These are phyloP conservation scores for Cataglyphis livida DNA, from an alignment of 2,888 invertebrate genomes.

Conservation along the genomic window DNA sequence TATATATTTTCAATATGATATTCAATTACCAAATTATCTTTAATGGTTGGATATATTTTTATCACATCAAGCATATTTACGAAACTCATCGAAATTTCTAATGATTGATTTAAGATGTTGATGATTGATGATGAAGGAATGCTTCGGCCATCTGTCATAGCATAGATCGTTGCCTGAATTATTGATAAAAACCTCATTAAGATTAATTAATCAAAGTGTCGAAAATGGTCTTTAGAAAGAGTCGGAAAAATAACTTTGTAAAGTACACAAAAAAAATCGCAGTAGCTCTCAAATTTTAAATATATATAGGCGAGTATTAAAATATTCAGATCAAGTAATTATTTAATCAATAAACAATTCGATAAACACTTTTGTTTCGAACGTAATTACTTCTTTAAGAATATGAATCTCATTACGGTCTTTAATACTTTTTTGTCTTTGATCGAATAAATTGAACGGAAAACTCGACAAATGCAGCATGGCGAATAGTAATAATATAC, in stretches of 20 bases:
- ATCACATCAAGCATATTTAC: neutral
- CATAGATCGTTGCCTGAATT: neutral
- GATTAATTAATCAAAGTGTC: conserved; percentile 2
- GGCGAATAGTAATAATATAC: conserved; percentile 1
- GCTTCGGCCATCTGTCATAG: neutral
- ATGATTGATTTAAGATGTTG: neutral
- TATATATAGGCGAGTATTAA: conserved; percentile 42
- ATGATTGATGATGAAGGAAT: neutral
- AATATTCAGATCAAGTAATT: neutral
- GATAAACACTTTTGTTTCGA: conserved; percentile 23
- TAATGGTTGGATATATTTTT: neutral
- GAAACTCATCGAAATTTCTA: neutral
- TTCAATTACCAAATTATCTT: conserved; percentile 2
- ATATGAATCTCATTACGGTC: neutral
- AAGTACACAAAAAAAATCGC: neutral
- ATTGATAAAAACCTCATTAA: conserved; percentile 9
- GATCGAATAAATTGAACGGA: conserved; percentile 17
- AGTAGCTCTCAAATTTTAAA: conserved; percentile 5
- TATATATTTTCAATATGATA: neutral
- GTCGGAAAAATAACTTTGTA: conserved; percentile 17
- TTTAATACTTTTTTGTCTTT: conserved; percentile 18
- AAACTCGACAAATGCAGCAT: neutral
- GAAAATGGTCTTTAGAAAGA: neutral
- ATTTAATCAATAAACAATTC: conserved; percentile 19
- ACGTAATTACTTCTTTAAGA: conserved; percentile 4